phyloP scores from a whole-genome alignment of 2,797 vertebrate species.

The Rhynchotus rufescens region DNA sequence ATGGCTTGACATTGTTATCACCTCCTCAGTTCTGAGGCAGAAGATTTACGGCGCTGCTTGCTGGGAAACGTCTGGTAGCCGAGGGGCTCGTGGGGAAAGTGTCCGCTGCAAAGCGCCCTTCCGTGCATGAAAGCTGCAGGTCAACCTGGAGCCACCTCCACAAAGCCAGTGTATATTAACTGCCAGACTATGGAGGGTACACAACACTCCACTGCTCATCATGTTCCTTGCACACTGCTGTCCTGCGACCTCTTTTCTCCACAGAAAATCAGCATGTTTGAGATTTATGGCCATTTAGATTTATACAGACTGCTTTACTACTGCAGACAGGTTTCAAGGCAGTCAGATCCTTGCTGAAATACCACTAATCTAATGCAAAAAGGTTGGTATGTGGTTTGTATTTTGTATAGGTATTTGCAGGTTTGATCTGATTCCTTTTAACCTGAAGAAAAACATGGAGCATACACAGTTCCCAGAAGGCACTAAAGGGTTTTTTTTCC shows the following conservation, averaged over 20 bases:
- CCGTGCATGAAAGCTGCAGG: not conserved
- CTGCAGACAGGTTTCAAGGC: not conserved
- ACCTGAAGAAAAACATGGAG: not conserved
- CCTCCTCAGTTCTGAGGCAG: not conserved
- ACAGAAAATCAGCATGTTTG: not conserved
- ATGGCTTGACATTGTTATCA: conserved; percentile 43
- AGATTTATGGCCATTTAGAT: not conserved
- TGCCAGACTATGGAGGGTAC: not conserved
- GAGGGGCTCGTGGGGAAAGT: not conserved
- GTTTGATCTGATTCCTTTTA: not conserved
- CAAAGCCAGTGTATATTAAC: not conserved
- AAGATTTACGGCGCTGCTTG: conserved; percentile 33
- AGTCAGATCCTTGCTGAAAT: not conserved
- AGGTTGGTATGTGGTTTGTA: not conserved
- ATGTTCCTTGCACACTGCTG: not conserved
- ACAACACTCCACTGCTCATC: not conserved
- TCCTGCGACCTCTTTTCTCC: not conserved
- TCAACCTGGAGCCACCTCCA: not conserved
- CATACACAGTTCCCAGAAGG: not conserved
- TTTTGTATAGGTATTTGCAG: not conserved
- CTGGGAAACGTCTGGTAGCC: conserved; percentile 18
- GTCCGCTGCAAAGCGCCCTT: not conserved
- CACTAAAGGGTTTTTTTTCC: not conserved
- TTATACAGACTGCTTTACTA: not conserved
- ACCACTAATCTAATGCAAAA: not conserved